These are phyloP conservation scores for Hypercompe scribonia DNA, from an alignment of 2,888 invertebrate genomes.

Conservation along the genomic window DNA sequence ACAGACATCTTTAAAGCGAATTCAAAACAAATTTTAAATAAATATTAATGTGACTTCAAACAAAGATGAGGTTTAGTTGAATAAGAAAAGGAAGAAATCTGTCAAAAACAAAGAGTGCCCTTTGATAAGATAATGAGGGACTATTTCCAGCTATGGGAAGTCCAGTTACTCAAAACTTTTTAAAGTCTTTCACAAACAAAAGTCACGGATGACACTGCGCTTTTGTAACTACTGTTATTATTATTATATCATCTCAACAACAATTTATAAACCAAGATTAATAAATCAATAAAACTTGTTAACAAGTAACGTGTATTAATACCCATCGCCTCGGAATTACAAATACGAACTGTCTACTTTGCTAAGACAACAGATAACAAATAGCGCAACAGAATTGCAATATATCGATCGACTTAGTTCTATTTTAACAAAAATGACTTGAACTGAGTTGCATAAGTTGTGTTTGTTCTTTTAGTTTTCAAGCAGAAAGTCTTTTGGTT, in stretches of 20 bases:
- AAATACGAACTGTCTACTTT: neutral
- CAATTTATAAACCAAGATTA: neutral
- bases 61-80: neutral
- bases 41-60: neutral
- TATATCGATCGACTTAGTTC: slow-evolving; percentile 16
- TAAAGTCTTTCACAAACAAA: neutral
- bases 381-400: neutral
- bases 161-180: neutral
- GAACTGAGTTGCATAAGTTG: slow-evolving; percentile 18
- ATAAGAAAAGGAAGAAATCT: neutral
- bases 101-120: neutral
- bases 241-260: neutral
- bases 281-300: neutral
- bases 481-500: slow-evolving; percentile 17
- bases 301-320: neutral
- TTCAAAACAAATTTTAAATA: neutral
- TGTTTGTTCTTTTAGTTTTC: slow-evolving; percentile 32
- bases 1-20: slow-evolving; percentile 3
- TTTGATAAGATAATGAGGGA: neutral
- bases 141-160: neutral
- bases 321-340: neutral
- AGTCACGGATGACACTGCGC: neutral
- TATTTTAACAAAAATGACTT: slow-evolving; percentile 17
- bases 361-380: neutral
- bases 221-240: neutral